Evolutionary conservation across 2,797 vertebrate species (phyloP).

Genomic region (Anguilla megastoma): DNA sequence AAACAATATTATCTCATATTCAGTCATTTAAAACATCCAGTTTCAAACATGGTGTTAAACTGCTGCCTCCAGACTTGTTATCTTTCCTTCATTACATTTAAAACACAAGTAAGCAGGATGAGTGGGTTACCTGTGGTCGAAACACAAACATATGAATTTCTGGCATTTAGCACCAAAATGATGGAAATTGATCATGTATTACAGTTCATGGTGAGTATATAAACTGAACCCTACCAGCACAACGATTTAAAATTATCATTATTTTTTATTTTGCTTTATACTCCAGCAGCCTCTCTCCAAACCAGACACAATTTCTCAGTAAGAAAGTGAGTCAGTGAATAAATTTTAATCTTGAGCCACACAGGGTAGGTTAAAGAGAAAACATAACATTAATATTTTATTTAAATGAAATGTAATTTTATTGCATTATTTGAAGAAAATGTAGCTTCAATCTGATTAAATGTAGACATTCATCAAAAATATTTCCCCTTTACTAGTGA

Average conservation of each 20-base stretch:
- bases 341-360: neutral
- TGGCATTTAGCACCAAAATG: neutral
- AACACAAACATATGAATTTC: neutral
- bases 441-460: neutral
- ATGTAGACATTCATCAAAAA: neutral
- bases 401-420: neutral
- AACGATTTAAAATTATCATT: neutral
- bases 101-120: neutral
- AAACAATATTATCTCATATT: conserved; percentile 30
- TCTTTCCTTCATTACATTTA: neutral
- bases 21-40: conserved; percentile 15
- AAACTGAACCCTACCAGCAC: neutral
- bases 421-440: neutral
- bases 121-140: neutral
- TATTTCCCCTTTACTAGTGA: neutral
- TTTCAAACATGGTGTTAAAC: neutral
- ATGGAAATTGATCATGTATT: neutral
- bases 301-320: neutral
- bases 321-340: neutral
- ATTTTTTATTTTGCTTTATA: neutral
- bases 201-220: neutral
- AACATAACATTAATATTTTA: conserved; percentile 12
- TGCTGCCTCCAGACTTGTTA: neutral
- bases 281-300: neutral
- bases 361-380: neutral